Evolutionary conservation across 2,113 vertebrate species (phyloP), one percentile per base, ranked within the genome.

Genomic region (Ameiurus melas): DNA sequence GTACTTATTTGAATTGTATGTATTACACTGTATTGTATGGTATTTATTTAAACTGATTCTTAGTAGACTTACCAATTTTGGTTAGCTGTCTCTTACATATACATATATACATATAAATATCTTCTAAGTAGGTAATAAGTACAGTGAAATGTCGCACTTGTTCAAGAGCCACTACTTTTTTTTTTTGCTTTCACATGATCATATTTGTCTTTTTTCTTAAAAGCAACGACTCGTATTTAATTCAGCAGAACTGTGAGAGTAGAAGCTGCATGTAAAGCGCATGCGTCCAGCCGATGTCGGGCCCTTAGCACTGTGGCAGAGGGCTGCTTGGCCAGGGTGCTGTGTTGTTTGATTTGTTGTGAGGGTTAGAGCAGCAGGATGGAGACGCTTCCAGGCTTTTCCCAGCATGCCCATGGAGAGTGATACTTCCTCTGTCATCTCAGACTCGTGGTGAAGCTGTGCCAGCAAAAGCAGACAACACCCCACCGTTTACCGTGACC

Each of bases 311-410:
- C 73, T 82, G 53, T 86, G 86, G 57, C 80, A 71, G 60, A 83
- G 68, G 36, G 79, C 53, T 66, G 75, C 87, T 85, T 85, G 81
- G 90, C 90, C 82, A 47, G 91, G 91, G 91, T 91, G 93, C 92
- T 91, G 92, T 88, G 89, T 92, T 93, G 93, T 94, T 93, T 94
- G 94, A 94, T 95, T 94, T 93, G 94, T 90, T 94, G 93, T 93
- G 94, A 94, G 93, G 91, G 90, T 90, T 90, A 84, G 66, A 94
- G 92, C 93, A 93, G 94, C 92, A 89, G 94, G 93, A 93, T 92
- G 90, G 92, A 90, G 93, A 91, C 91, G 93, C 92, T 91, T 94
- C 93, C 93, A 94, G 95, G 94, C 93, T 94, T 93, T 85, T 91
- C 93, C 83, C 94, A 94, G 94, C 93, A 89, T 93, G 93, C 94